Conservation (phyloP, 2,113 vertebrate genomes). For the Cathartes aura region DNA sequence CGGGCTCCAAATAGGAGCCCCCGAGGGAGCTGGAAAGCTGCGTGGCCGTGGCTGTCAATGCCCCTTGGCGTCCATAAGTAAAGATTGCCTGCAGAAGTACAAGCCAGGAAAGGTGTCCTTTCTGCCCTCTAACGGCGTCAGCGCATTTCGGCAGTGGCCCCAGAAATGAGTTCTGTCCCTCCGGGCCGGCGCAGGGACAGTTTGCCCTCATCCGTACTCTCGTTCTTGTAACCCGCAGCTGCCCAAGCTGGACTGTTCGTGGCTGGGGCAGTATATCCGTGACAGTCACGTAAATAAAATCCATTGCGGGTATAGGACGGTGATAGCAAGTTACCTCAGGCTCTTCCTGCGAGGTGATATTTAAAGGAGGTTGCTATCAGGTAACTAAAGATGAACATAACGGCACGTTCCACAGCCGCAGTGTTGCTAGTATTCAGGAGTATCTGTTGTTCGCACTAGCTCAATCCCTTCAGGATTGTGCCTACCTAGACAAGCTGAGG, state of each 20-base stretch:
- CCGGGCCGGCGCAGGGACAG: not conserved
- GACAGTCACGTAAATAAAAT: not conserved
- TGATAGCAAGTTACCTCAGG: not conserved
- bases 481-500: not conserved
- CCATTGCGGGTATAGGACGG: too few species aligned
- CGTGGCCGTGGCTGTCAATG: not conserved
- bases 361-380: not conserved
- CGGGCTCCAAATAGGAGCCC: not conserved
- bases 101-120: not conserved
- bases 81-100: not conserved
- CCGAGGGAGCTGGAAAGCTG: not conserved
- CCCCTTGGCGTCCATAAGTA: rapidly evolving
- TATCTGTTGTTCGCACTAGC: not conserved
- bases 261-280: too few species aligned
- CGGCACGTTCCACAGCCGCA: not conserved
- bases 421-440: not conserved
- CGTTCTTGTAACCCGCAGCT: not conserved
- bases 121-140: not conserved
- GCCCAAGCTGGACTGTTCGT: not conserved
- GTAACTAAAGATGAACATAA: not conserved
- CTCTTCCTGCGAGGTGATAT: not conserved
- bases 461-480: not conserved
- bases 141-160: not conserved
- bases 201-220: rapidly evolving
- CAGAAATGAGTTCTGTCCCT: rapidly evolving